Percentiles rank a stretch among this genome's conserved stretches.
phyloP scores from a whole-genome alignment of 2,113 vertebrate genomes.

The Macroglossus sobrinus region DNA sequence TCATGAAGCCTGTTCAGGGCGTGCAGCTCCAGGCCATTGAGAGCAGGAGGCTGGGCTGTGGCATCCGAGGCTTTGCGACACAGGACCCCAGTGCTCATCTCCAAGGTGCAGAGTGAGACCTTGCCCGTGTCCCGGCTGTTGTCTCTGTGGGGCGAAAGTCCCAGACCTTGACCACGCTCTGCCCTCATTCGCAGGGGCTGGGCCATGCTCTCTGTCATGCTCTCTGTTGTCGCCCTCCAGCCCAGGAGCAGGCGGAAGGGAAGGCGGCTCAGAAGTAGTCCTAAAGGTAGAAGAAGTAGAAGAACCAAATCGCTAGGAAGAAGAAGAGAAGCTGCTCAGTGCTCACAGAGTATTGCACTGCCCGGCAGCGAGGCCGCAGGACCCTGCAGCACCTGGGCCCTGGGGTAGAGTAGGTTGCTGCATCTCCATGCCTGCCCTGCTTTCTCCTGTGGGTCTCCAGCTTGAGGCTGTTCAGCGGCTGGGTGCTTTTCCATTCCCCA shows the following conservation, averaged over 20 bases:
- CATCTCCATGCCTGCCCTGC: not conserved
- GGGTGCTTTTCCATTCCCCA: constrained; percentile 22
- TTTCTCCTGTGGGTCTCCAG: constrained; percentile 9
- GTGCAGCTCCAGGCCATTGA: not conserved
- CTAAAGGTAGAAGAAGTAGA: constrained; percentile 53
- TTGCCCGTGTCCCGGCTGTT: rapidly evolving
- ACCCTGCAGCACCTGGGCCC: not conserved
- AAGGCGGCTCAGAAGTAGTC: not conserved
- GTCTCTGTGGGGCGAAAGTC: not conserved
- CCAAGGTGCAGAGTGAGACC: not conserved
- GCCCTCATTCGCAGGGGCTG: not conserved
- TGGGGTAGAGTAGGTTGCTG: rapidly evolving
- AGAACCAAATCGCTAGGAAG: constrained; percentile 19
- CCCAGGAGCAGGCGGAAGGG: not conserved
- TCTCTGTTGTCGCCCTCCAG: not conserved
- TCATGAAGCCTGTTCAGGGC: rapidly evolving
- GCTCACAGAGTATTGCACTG: not conserved
- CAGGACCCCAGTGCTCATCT: rapidly evolving
- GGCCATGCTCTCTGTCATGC: not conserved
- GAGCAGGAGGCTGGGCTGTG: not conserved
- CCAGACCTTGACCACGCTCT: not conserved
- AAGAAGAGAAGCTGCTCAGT: not conserved
- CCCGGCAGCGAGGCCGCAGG: not conserved
- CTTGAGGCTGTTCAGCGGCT: not conserved
- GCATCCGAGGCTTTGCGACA: too few relatives aligned